Evolutionary conservation across 2,888 invertebrate species (phyloP), one percentile per base, ranked within the genome.

Genomic region (Stenichneumon culpator): DNA sequence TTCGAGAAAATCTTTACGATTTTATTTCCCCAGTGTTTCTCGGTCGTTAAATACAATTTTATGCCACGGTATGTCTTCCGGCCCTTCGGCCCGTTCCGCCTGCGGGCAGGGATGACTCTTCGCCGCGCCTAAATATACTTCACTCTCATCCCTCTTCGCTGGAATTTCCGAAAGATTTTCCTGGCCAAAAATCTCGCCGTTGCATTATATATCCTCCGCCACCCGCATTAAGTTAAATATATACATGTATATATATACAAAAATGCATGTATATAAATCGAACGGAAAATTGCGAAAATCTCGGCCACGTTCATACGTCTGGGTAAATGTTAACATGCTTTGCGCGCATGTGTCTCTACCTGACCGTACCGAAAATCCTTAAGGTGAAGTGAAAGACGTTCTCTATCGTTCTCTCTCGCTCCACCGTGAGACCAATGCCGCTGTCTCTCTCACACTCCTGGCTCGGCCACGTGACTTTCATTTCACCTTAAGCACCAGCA

Each of bases 121-220:
- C 44, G 63, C 54, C 50, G n/a, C 52, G 52, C 36, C 74, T 84
- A 84, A 84, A 82, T 79, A 84, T 84, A 81, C 69, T n/a, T 52
- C 44, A 69, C 54, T 44, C 57, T 50, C 81, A 65, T 47, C 69
- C 50, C 19, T 50, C 54, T 50, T 50, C 65, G 47, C 65, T 54
- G 69, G 81, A 82, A 81, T 78, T 82, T 63, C 74, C 19, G 14
- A 74, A 65, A 65, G 65, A 70, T 84, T 70, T 79, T 81, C 65
- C 57, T 16, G 54, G 22, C 72, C 63, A 39, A 67, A 67, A 32
- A 67, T 52, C 52, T 52, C 39, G 36, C 16, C 65, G 32, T 36
- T n/a, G 25, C 22, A 73, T 25, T 57, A 60, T n/a, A 60, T n/a
- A 50, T 67, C 52, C 25, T 16, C 50, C 32, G 39, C 7, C 78